phyloP scores from a whole-genome alignment of 2,113 vertebrate genomes.

The Heptranchias perlo region DNA sequence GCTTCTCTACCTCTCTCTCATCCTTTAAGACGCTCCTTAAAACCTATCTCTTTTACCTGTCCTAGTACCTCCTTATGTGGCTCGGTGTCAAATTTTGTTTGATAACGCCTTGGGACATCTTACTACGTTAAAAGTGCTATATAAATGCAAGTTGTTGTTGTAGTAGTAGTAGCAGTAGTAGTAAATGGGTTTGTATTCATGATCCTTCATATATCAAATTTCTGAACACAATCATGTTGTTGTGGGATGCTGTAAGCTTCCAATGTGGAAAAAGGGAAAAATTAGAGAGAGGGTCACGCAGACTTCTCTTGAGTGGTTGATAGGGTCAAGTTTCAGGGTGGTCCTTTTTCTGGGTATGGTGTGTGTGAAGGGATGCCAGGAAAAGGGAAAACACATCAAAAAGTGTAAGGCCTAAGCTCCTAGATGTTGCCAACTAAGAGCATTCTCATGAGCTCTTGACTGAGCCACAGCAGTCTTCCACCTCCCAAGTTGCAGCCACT shows the following conservation, averaged over 20 bases:
- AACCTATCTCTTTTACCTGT: too few relatives aligned
- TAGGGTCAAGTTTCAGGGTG: neutral
- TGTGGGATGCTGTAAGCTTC: neutral
- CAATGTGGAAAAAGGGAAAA: neutral
- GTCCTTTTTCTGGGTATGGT: neutral
- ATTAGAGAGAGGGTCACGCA: neutral
- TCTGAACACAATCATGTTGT: neutral
- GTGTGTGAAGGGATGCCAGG: neutral
- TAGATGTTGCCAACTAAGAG: neutral
- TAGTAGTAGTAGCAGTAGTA: too few relatives aligned
- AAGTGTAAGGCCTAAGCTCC: neutral
- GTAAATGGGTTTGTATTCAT: neutral
- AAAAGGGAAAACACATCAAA: neutral
- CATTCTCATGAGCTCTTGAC: neutral
- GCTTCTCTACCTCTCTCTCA: too few relatives aligned
- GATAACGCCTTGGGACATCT: too few relatives aligned
- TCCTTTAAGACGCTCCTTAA: too few relatives aligned
- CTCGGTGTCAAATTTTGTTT: too few relatives aligned
- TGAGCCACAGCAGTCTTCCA: neutral
- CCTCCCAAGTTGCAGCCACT: neutral
- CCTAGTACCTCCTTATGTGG: too few relatives aligned
- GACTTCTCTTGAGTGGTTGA: neutral
- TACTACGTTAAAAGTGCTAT: too few relatives aligned
- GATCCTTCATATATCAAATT: neutral
- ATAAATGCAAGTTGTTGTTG: too few relatives aligned